Evolutionary conservation across 2,888 invertebrate genomes (phyloP).

Genomic region (Mimas tiliae): DNA sequence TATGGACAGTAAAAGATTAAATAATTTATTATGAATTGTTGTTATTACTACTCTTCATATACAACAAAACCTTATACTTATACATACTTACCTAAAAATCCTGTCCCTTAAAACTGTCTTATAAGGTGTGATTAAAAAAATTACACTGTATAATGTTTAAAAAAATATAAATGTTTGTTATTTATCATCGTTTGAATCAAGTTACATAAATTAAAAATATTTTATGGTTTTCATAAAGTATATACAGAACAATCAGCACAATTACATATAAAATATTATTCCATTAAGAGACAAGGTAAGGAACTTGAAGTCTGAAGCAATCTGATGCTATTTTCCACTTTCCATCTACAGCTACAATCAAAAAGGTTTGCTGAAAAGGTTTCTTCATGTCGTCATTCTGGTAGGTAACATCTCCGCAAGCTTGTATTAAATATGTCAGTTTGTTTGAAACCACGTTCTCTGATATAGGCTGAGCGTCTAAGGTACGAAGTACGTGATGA

Average conservation of each 20-base stretch:
- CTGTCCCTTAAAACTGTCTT: too few relatives aligned
- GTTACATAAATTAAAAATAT: background rate
- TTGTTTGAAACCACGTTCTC: conserved; percentile 91
- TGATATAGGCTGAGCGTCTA: conserved; percentile 94
- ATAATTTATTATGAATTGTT: too few relatives aligned
- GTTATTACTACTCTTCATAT: too few relatives aligned
- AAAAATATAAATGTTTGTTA: too few relatives aligned
- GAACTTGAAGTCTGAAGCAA: conserved; percentile 91
- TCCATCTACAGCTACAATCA: conserved; percentile 93
- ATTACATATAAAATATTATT: background rate
- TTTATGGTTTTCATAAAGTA: too few relatives aligned
- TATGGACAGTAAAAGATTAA: too few relatives aligned
- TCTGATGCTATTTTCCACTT: conserved; percentile 98
- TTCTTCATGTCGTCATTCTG: conserved; percentile 84
- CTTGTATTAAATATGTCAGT: conserved; percentile 92
- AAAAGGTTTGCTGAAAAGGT: conserved; percentile 93
- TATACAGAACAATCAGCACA: background rate
- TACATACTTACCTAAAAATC: too few relatives aligned
- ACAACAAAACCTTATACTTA: too few relatives aligned
- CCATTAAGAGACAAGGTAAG: conserved; percentile 55
- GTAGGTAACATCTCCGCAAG: conserved; percentile 92
- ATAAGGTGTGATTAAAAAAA: too few relatives aligned
- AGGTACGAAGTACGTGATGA: conserved; percentile 89
- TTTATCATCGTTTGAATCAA: background rate
- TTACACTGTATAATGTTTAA: too few relatives aligned